Percentiles rank a stretch among this genome's conserved stretches.
These are phyloP conservation scores for Podabrus alpinus DNA, from an alignment of 2,888 invertebrate genomes.

Conservation along the genomic window DNA sequence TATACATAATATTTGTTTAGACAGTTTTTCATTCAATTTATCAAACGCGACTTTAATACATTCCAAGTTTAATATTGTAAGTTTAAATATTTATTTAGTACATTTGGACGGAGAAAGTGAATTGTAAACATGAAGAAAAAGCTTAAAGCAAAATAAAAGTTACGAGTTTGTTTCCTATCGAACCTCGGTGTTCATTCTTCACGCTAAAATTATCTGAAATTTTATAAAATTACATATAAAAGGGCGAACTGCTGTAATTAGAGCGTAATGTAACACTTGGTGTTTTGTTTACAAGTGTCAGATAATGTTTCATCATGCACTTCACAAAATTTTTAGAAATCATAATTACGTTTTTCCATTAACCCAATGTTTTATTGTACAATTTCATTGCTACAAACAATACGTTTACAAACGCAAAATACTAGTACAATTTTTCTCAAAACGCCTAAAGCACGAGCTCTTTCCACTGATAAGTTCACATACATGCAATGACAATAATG, in stretches of 20 bases:
- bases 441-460: too few relatives aligned
- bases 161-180: background rate
- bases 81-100: background rate
- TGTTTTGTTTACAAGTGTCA: background rate
- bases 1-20: background rate
- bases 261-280: background rate
- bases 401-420: too few relatives aligned
- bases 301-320: background rate
- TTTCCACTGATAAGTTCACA: too few relatives aligned
- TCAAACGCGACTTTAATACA: background rate
- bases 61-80: background rate
- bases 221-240: background rate
- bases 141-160: background rate
- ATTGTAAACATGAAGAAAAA: background rate
- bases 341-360: background rate
- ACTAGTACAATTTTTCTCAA: too few relatives aligned
- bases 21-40: background rate
- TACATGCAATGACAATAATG: too few relatives aligned
- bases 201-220: background rate
- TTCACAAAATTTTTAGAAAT: background rate
- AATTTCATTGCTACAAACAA: background rate
- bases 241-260: background rate
- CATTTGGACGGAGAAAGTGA: background rate
- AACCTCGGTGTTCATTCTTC: background rate
- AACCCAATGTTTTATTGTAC: background rate